phyloP scores from a whole-genome alignment of 2,888 invertebrate species.

The Heliconius ismenius region DNA sequence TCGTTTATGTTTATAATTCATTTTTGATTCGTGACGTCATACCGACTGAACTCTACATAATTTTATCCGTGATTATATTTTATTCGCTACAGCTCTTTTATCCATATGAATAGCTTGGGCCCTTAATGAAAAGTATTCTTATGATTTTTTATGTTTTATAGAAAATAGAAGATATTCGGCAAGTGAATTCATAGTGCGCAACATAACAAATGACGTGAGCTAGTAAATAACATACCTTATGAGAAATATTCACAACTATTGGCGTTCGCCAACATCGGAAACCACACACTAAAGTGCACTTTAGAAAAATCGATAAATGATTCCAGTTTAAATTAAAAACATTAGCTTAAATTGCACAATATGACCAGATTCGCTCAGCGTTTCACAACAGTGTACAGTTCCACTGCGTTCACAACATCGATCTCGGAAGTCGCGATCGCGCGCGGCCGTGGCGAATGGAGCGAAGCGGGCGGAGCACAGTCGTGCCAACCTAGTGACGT shows the following conservation, averaged over 20 bases:
- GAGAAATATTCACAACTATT: conserved; percentile 52
- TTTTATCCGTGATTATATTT: conserved; percentile 53
- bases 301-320: conserved; percentile 48
- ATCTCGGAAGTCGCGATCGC: conserved; percentile 59
- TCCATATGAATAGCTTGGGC: not conserved
- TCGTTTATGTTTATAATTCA: conserved; percentile 77
- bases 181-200: conserved; percentile 62
- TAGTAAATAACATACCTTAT: conserved; percentile 69
- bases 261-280: conserved; percentile 50
- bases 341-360: conserved; percentile 61
- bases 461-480: conserved; percentile 51
- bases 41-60: conserved; percentile 66
- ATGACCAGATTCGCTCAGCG: conserved; percentile 64
- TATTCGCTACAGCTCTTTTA: conserved; percentile 36
- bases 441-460: conserved; percentile 53
- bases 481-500: conserved; percentile 49
- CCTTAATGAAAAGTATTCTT: not conserved
- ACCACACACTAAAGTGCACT: conserved; percentile 47
- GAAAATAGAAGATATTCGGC: conserved; percentile 46
- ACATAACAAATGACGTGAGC: conserved; percentile 63
- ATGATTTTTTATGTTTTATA: not conserved
- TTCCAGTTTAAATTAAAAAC: conserved; percentile 54
- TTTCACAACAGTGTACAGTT: conserved; percentile 62
- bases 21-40: conserved; percentile 72
- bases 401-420: conserved; percentile 62